Evolutionary conservation across 2,797 vertebrate genomes (phyloP).

Genomic region (Eidolon dupreanum): DNA sequence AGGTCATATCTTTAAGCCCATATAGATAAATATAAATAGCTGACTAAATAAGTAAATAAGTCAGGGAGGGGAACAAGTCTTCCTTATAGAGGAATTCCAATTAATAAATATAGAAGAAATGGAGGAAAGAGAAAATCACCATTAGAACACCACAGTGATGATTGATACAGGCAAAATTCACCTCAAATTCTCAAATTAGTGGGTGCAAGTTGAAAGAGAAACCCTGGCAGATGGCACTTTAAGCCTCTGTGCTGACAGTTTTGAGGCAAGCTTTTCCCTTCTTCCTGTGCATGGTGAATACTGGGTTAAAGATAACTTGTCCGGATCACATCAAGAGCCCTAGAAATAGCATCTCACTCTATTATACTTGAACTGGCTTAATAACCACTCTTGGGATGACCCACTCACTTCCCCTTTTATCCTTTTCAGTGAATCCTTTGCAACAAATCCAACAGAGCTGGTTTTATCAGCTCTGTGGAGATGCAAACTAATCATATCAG

Average conservation of each 20-base stretch:
- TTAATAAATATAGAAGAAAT: neutral
- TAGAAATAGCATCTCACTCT: neutral
- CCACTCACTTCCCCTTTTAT: neutral
- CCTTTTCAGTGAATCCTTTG: slow-evolving; percentile 27
- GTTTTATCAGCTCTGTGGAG: slow-evolving; percentile 17
- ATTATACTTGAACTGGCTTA: neutral
- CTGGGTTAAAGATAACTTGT: neutral
- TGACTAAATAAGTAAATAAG: neutral
- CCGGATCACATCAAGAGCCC: neutral
- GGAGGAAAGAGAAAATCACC: neutral
- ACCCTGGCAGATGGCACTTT: neutral
- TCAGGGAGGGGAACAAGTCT: neutral
- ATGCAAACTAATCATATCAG: slow-evolving; percentile 20
- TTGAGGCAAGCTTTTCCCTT: neutral
- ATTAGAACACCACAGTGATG: neutral
- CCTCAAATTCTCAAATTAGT: slow-evolving; percentile 10
- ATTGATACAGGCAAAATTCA: neutral
- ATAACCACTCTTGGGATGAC: neutral
- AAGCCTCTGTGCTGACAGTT: neutral
- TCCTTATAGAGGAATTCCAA: slow-evolving; percentile 31
- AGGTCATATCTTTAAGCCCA: neutral
- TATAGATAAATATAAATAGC: neutral
- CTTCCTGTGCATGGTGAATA: neutral
- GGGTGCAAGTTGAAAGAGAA: neutral
- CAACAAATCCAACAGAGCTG: slow-evolving; percentile 13